phyloP scores from a whole-genome alignment of 2,888 invertebrate species.

The Synergus laeviventris region DNA sequence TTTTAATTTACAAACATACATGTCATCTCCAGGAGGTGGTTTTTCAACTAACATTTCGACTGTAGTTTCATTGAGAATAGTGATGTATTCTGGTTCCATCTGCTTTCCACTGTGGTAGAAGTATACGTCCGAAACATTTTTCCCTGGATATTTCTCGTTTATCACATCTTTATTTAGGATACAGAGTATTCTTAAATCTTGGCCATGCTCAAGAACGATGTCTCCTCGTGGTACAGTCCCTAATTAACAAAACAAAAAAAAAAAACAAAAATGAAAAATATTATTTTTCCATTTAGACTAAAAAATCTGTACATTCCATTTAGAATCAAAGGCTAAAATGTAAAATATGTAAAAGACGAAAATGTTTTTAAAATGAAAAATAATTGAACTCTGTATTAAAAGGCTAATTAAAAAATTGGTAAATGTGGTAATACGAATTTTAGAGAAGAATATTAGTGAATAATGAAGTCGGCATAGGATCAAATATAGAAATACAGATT shows the following conservation, averaged over 20 bases:
- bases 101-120: constrained; percentile 75
- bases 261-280: not conserved
- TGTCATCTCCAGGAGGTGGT: constrained; percentile 77
- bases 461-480: constrained; percentile 49
- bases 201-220: constrained; percentile 79
- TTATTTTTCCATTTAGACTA: not conserved
- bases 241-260: constrained; percentile 52
- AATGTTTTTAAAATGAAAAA: not conserved
- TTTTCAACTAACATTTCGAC: constrained; percentile 79
- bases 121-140: constrained; percentile 77
- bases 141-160: constrained; percentile 75
- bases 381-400: too few relatives aligned
- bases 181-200: constrained; percentile 82
- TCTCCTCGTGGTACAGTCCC: constrained; percentile 78
- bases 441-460: not conserved
- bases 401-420: not conserved
- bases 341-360: not conserved
- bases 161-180: constrained; percentile 76
- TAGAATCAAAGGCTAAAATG: not conserved
- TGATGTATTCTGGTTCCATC: constrained; percentile 76
- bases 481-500: constrained; percentile 69
- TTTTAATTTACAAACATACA: constrained; percentile 79
- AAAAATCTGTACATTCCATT: not conserved
- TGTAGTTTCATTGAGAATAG: constrained; percentile 81
- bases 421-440: not conserved